phyloP scores from a whole-genome alignment of 2,888 invertebrate species.

The Drosophila paucipuncta region DNA sequence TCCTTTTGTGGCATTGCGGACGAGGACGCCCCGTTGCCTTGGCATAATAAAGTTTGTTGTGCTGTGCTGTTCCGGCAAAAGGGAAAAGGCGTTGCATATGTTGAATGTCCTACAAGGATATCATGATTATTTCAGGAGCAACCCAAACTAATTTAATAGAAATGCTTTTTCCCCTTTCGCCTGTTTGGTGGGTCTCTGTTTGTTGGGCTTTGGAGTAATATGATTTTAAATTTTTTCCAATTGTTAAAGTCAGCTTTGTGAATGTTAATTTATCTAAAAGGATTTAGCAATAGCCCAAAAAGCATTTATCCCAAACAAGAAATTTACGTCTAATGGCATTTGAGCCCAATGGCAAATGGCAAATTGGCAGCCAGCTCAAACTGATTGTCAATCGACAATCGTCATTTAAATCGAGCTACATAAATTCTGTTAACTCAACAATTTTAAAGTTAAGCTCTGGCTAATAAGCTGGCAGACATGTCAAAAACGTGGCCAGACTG shows the following conservation, averaged over 20 bases:
- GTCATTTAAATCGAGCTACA: background rate
- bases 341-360: background rate
- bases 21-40: slow-evolving; percentile 44
- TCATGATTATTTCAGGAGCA: slow-evolving; percentile 33
- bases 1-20: slow-evolving; percentile 46
- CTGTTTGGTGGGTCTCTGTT: background rate
- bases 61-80: background rate
- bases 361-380: background rate
- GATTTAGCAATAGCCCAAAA: slow-evolving; percentile 6
- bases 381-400: background rate
- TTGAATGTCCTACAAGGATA: slow-evolving; percentile 26
- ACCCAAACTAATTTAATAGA: slow-evolving; percentile 45
- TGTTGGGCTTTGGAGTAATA: slow-evolving; percentile 29
- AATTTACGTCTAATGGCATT: background rate
- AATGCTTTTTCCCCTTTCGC: slow-evolving; percentile 5
- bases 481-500: background rate
- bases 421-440: background rate
- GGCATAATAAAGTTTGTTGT: slow-evolving; percentile 47
- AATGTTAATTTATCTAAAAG: slow-evolving; percentile 54
- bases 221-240: slow-evolving; percentile 27
- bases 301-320: slow-evolving; percentile 2
- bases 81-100: slow-evolving; percentile 44
- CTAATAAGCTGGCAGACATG: background rate
- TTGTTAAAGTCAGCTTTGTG: slow-evolving; percentile 22
- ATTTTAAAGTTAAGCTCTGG: background rate